Conservation (phyloP, 2,888 invertebrate species). For the Myathropa florea region DNA sequence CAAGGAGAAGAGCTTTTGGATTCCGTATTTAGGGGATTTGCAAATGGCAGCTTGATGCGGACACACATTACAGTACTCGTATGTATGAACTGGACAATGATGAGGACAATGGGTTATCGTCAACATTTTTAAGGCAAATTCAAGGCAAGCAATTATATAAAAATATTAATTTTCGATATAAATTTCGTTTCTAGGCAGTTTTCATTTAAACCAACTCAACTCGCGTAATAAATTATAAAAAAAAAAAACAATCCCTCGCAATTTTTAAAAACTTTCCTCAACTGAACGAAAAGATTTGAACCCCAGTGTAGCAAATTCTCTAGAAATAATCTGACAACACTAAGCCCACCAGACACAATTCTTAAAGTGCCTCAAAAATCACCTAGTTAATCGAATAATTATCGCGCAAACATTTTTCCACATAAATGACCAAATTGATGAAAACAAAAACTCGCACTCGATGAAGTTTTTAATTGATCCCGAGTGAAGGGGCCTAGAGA, state of each 20-base stretch:
- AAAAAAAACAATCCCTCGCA: neutral
- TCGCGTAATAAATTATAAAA: neutral
- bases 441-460: neutral
- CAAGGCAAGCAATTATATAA: no score
- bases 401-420: neutral
- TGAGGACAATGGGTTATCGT: no score
- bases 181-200: no score
- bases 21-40: no score
- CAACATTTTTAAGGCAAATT: no score
- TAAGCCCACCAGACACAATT: neutral
- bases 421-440: neutral
- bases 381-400: conserved; percentile 8
- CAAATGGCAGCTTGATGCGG: no score
- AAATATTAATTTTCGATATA: no score
- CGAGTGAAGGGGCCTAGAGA: neutral
- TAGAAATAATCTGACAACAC: neutral
- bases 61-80: no score
- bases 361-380: conserved; percentile 11
- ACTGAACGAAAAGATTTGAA: neutral
- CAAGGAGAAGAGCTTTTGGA: no score
- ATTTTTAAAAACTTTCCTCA: neutral
- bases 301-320: neutral
- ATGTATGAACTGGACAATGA: no score
- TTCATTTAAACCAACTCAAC: neutral
- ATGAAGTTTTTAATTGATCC: conserved; percentile 1